Evolutionary conservation across 2,113 vertebrate species (phyloP), one percentile per base, ranked within the genome.

Genomic region (Oxyura jamaicensis): DNA sequence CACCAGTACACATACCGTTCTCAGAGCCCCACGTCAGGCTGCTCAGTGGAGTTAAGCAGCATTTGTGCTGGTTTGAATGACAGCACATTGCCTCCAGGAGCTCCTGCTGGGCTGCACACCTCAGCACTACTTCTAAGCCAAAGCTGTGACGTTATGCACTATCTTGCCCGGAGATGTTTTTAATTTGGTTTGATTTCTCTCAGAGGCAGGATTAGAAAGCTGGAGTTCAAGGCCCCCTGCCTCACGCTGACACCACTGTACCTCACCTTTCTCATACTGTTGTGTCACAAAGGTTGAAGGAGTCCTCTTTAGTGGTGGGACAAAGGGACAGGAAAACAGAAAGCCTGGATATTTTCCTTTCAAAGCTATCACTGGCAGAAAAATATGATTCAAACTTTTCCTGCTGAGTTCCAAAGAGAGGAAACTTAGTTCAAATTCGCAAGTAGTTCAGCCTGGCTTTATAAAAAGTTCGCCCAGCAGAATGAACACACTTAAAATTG

Each of bases 161-260:
- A 13, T 55, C n/a, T 86, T 69, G 77, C 83, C 80, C 0, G 10
- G 58, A 93, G 88, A 87, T 55, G 77, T 66, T 93, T 91, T 83
- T 79, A 73, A 91, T 95, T 85, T 96, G 53, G 28, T 91, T 89
- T 94, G 81, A 87, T 96, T 94, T 92, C 31, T 81, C 92, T 76
- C 81, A 66, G 53, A 86, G 59, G 33, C 48, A 86, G 68, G 42
- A 81, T 88, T 78, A 96, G 76, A 95, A 94, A 67, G 13, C 53
- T 55, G 58, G n/a, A 35, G 14, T 89, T 94, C 71, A 76, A 93
- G 88, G 44, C n/a, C n/a, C 22, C 78, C 74, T 36, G 22, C 46
- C 58, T 93, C 10, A 19, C 2, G 1, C 33, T 0, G 0, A 65
- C 74, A 87, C 58, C 25, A 28, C 19, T 67, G 53, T 86, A 78